Evolutionary conservation across 2,797 vertebrate genomes (phyloP).

Genomic region (Gymnocypris eckloni): DNA sequence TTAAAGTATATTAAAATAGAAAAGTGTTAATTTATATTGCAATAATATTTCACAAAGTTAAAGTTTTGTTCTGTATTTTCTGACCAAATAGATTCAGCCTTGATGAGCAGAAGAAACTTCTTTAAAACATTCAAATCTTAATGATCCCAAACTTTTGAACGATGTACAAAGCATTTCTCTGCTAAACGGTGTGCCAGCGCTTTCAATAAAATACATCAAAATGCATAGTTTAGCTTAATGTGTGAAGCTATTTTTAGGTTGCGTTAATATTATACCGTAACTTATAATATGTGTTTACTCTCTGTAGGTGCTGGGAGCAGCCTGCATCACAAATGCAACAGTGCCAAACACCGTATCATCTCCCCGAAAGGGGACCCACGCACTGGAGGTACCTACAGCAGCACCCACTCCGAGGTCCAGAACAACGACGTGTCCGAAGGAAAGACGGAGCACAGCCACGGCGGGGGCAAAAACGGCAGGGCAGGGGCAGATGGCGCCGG

Average conservation of each 20-base stretch:
- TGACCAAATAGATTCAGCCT: not conserved
- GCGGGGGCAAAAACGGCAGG: slow-evolving; percentile 75
- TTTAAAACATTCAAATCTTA: not conserved
- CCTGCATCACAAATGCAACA: slow-evolving; percentile 98
- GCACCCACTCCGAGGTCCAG: slow-evolving; percentile 94
- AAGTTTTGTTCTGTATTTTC: not conserved
- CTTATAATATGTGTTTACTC: slow-evolving; percentile 35
- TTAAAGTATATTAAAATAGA: not conserved
- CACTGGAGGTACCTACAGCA: slow-evolving; percentile 79
- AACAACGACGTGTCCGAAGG: slow-evolving; percentile 99
- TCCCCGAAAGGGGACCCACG: slow-evolving; percentile 97
- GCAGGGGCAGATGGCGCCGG: slow-evolving; percentile 62
- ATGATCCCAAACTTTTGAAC: not conserved
- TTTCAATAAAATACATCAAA: not conserved
- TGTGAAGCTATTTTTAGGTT: not conserved
- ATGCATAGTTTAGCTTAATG: not conserved
- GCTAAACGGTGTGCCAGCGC: not conserved
- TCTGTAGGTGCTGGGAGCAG: slow-evolving; percentile 94
- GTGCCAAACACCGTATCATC: slow-evolving; percentile 99
- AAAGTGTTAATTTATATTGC: not conserved
- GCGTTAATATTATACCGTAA: not conserved
- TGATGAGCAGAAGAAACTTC: not conserved
- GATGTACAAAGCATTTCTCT: not conserved
- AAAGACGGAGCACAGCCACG: slow-evolving; percentile 89
- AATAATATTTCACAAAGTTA: not conserved